A percentile compares a stretch with the other conserved stretches of the same genome.
phyloP scores from a whole-genome alignment of 2,113 vertebrate species.

The Engraulis encrasicolus region DNA sequence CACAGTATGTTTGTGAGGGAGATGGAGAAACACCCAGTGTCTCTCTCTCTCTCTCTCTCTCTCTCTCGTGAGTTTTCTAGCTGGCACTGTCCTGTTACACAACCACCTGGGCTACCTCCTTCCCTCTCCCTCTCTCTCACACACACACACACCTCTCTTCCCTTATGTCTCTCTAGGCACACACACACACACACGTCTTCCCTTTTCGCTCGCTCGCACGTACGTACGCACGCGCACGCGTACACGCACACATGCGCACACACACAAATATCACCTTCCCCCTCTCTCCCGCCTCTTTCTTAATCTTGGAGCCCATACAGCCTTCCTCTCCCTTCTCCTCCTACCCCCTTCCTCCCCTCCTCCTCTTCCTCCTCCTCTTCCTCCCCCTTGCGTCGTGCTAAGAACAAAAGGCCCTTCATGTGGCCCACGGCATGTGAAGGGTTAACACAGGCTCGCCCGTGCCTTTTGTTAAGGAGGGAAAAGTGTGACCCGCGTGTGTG shows the following conservation, averaged over 20 bases:
- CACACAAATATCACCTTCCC: not conserved
- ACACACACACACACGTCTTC: too few species aligned
- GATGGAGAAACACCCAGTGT: not conserved
- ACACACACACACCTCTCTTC: not conserved
- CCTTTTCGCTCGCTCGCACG: too few species aligned
- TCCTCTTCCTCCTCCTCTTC: conserved; percentile 26
- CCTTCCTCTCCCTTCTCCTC: not conserved
- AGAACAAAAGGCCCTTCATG: conserved; percentile 75
- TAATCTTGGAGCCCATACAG: not conserved
- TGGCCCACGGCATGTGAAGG: conserved; percentile 48
- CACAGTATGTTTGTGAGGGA: not conserved
- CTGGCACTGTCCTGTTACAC: conserved; percentile 41
- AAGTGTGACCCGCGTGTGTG: not conserved
- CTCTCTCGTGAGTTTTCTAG: conserved; percentile 18
- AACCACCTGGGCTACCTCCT: conserved; percentile 33
- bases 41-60: not conserved
- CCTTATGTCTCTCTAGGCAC: too few species aligned
- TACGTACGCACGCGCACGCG: too few species aligned
- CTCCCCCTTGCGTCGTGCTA: conserved; percentile 44
- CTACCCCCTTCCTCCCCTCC: not conserved
- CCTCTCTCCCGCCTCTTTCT: not conserved
- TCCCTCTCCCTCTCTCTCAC: not conserved
- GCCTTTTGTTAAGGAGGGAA: conserved; percentile 43
- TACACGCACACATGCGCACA: not conserved
- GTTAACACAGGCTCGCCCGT: conserved; percentile 65